These are phyloP conservation scores for Empidonax traillii DNA, from an alignment of 2,113 vertebrate genomes.

Conservation along the genomic window DNA sequence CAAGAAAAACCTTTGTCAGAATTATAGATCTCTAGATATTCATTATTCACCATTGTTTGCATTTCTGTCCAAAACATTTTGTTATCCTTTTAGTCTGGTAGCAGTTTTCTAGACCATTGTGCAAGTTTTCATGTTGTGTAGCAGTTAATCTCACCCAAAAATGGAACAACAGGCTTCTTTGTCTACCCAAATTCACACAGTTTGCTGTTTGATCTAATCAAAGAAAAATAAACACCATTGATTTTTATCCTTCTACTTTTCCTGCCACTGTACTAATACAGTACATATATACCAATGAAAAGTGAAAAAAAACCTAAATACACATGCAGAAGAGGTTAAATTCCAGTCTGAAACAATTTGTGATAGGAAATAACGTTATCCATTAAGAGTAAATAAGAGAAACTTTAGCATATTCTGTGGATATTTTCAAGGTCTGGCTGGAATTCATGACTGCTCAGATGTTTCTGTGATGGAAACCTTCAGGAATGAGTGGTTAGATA, in stretches of 20 bases:
- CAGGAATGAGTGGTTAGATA: not conserved
- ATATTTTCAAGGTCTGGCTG: not conserved
- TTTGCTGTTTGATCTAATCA: not conserved
- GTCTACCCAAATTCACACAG: not conserved
- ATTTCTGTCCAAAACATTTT: constrained; percentile 34
- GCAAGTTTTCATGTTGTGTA: not conserved
- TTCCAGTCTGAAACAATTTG: not conserved
- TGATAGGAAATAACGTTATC: not conserved
- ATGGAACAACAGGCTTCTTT: not conserved
- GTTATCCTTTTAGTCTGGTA: constrained; percentile 39
- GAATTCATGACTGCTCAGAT: not conserved
- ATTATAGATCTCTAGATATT: not conserved
- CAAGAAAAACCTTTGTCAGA: constrained; percentile 35
- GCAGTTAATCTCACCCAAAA: constrained; percentile 6
- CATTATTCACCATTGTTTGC: constrained; percentile 27
- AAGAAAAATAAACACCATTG: constrained; percentile 24
- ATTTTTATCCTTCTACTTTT: not conserved
- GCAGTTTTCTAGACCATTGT: constrained; percentile 15
- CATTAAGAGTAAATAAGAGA: not conserved
- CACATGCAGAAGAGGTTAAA: not conserved
- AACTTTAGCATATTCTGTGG: not conserved
- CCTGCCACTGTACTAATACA: not conserved
- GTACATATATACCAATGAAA: not conserved
- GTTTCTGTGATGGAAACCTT: not conserved
- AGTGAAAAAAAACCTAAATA: not conserved